Percentiles rank a stretch among this genome's conserved stretches.
Conservation (phyloP, 2,113 vertebrate genomes). For the Ardeotis arabs region DNA sequence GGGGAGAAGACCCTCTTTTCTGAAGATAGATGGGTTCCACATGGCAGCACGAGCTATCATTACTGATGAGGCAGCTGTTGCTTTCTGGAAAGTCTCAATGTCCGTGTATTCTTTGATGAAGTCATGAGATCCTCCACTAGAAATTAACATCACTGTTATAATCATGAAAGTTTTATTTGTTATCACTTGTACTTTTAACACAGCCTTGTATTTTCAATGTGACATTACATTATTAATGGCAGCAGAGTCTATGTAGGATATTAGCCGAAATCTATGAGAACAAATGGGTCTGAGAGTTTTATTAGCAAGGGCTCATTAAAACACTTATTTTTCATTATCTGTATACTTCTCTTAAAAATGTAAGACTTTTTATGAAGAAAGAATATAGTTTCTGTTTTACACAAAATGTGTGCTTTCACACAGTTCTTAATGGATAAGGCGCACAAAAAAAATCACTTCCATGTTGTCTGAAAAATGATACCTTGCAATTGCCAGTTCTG, state of each 20-base stretch:
- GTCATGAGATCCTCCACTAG: slow-evolving; percentile 93
- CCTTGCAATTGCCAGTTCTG: background rate
- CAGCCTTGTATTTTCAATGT: background rate
- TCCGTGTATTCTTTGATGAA: slow-evolving; percentile 84
- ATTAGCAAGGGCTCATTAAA: background rate
- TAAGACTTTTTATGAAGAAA: background rate
- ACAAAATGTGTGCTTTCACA: background rate
- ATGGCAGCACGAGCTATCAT: slow-evolving; percentile 96
- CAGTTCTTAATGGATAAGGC: background rate
- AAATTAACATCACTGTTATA: slow-evolving; percentile 24
- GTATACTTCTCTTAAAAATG: background rate
- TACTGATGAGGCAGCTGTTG: slow-evolving; percentile 86
- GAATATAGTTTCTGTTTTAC: background rate
- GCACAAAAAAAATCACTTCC: background rate
- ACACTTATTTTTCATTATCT: background rate
- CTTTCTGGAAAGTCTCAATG: slow-evolving; percentile 83
- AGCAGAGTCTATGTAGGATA: background rate
- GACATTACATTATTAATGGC: background rate
- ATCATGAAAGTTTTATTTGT: background rate
- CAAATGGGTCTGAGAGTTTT: background rate
- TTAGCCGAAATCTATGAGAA: background rate
- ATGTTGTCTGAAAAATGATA: background rate
- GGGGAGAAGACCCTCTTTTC: slow-evolving; percentile 79
- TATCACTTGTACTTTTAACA: background rate
- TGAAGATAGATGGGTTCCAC: slow-evolving; percentile 96